Percentiles rank a stretch among this genome's conserved stretches.
Conservation (phyloP, 64 coral and sea anemone species). For the Porites australiensis region DNA sequence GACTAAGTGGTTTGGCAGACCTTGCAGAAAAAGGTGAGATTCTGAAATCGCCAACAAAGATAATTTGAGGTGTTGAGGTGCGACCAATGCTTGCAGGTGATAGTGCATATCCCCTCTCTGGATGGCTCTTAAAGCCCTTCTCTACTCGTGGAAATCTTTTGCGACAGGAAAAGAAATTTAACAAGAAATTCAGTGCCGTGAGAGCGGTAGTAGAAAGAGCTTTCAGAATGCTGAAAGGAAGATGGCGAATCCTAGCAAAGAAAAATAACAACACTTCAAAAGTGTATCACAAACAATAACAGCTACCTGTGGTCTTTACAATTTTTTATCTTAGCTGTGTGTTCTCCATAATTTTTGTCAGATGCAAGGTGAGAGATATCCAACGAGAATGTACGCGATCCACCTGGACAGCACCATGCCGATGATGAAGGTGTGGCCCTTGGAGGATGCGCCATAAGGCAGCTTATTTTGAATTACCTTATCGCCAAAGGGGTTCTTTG, state of each 20-base stretch:
- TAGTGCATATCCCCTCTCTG: too few relatives aligned
- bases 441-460: neutral
- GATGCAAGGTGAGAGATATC: neutral
- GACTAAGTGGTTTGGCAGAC: too few relatives aligned
- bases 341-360: neutral
- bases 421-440: neutral
- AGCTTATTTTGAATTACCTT: neutral
- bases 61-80: too few relatives aligned
- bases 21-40: too few relatives aligned
- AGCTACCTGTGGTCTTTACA: neutral
- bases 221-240: slow-evolving; percentile 25
- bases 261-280: neutral
- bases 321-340: too few relatives aligned
- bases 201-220: slow-evolving; percentile 26
- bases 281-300: slow-evolving; percentile 36
- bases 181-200: slow-evolving; percentile 25
- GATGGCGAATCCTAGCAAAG: slow-evolving; percentile 33
- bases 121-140: too few relatives aligned
- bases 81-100: too few relatives aligned
- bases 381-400: neutral
- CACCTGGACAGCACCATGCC: neutral
- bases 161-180: slow-evolving; percentile 17
- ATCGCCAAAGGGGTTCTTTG: neutral
- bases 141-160: neutral
- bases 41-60: too few relatives aligned